Evolutionary conservation across 1,140 invertebrate genomes (phyloP).

Genomic region (Megalonaias nervosa): DNA sequence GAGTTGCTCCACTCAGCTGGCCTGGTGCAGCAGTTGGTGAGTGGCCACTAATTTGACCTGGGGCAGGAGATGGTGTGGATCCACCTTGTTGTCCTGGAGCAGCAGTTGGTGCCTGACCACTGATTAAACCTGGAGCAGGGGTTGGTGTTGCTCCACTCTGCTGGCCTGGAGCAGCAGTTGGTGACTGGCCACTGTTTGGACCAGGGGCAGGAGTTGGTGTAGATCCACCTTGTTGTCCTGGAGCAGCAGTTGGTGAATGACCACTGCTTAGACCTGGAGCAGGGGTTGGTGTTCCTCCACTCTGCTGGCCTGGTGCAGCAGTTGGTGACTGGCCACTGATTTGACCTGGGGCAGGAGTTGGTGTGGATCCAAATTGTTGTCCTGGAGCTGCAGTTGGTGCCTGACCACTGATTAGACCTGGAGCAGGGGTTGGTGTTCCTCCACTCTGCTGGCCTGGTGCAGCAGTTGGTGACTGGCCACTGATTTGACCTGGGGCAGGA

Average conservation of each 20-base stretch:
- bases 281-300: conserved; percentile 4
- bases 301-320: conserved; percentile 6
- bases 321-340: not conserved
- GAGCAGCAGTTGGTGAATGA: conserved; percentile 3
- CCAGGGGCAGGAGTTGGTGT: conserved; percentile 16
- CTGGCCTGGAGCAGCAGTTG: conserved; percentile 14
- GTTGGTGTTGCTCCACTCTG: conserved; percentile 11
- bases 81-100: not conserved
- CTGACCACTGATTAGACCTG: too few species aligned
- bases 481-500: too few species aligned
- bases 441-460: too few species aligned
- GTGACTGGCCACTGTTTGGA: not conserved
- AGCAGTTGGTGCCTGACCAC: conserved; percentile 15
- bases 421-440: too few species aligned
- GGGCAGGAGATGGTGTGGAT: not conserved
- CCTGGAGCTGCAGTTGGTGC: too few species aligned
- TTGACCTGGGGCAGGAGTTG: conserved; percentile 8
- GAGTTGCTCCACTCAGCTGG: too few species aligned
- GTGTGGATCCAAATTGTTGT: not conserved
- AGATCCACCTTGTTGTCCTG: not conserved
- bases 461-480: too few species aligned
- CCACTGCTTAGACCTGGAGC: not conserved
- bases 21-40: conserved; percentile 6
- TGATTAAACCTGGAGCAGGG: not conserved
- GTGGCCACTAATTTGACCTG: not conserved